Evolutionary conservation across 53 echinoderm and acorn worm species (phyloP).

Genomic region (Echinarachnius parma): DNA sequence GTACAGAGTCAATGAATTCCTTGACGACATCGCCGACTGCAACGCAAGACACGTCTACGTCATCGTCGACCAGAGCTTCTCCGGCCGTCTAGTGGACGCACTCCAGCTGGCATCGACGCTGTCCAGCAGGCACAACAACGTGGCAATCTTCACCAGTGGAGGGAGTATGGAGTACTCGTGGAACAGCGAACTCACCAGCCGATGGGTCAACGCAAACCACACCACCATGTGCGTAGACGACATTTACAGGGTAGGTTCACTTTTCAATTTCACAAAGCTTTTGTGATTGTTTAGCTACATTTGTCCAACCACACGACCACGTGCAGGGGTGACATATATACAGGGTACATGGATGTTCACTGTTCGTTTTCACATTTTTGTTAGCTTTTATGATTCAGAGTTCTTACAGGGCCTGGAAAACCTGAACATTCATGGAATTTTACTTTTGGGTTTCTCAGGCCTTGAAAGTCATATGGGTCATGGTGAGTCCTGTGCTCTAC

Average conservation of each 20-base stretch:
- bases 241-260: conserved; percentile 57
- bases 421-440: too few relatives aligned
- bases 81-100: conserved; percentile 66
- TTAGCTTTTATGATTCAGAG: too few relatives aligned
- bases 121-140: conserved; percentile 48
- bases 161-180: conserved; percentile 80
- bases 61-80: conserved; percentile 94
- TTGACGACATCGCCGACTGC: conserved; percentile 75
- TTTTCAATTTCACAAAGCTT: too few relatives aligned
- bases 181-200: conserved; percentile 77
- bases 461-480: too few relatives aligned
- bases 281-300: too few relatives aligned
- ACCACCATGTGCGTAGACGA: conserved; percentile 73
- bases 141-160: conserved; percentile 83
- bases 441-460: too few relatives aligned
- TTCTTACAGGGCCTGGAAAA: too few relatives aligned
- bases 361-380: too few relatives aligned
- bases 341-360: too few relatives aligned
- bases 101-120: conserved; percentile 28
- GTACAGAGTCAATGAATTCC: conserved; percentile 63
- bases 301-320: too few relatives aligned
- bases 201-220: conserved; percentile 80
- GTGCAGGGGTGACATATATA: too few relatives aligned
- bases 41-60: conserved; percentile 74
- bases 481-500: too few relatives aligned